Percentiles rank a stretch among this genome's conserved stretches.
These are phyloP conservation scores for Coregonus ussuriensis DNA, from an alignment of 2,797 vertebrate species.

Conservation along the genomic window DNA sequence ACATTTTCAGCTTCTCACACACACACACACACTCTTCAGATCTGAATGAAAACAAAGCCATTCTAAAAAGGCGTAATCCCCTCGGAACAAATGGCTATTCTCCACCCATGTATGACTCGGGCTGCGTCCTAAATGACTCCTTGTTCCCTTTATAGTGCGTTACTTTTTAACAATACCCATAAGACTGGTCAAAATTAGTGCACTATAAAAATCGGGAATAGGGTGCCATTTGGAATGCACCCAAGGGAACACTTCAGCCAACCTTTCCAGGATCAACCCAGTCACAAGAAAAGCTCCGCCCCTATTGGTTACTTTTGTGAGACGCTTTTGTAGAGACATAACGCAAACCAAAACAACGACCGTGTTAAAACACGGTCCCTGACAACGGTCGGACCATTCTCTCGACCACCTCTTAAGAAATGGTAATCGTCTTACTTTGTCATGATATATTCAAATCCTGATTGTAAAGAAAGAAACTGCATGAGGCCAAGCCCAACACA, in stretches of 20 bases:
- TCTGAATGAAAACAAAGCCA: constrained; percentile 16
- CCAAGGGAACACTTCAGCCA: constrained; percentile 66
- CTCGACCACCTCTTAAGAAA: constrained; percentile 69
- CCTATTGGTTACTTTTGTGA: constrained; percentile 71
- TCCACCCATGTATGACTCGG: constrained; percentile 1
- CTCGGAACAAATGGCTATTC: constrained; percentile 70
- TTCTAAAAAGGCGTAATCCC: constrained; percentile 20
- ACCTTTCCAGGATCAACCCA: constrained; percentile 69
- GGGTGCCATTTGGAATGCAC: constrained; percentile 15
- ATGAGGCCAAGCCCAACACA: constrained; percentile 26
- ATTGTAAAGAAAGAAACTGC: constrained; percentile 56
- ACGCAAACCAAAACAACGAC: constrained; percentile 74
- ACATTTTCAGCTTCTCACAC: background rate
- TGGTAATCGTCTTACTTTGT: constrained; percentile 58
- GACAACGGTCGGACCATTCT: constrained; percentile 35
- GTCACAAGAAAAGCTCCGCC: constrained; percentile 66
- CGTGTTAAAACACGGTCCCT: constrained; percentile 51
- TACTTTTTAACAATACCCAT: background rate
- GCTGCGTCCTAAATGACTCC: background rate
- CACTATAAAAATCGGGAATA: constrained; percentile 6
- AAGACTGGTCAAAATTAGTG: constrained; percentile 19
- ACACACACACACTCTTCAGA: constrained; percentile 25
- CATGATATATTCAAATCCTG: constrained; percentile 26
- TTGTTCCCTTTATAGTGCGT: background rate
- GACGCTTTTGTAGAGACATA: constrained; percentile 62